Evolutionary conservation across 2,113 vertebrate genomes (phyloP).

Genomic region (Stictonetta naevosa): DNA sequence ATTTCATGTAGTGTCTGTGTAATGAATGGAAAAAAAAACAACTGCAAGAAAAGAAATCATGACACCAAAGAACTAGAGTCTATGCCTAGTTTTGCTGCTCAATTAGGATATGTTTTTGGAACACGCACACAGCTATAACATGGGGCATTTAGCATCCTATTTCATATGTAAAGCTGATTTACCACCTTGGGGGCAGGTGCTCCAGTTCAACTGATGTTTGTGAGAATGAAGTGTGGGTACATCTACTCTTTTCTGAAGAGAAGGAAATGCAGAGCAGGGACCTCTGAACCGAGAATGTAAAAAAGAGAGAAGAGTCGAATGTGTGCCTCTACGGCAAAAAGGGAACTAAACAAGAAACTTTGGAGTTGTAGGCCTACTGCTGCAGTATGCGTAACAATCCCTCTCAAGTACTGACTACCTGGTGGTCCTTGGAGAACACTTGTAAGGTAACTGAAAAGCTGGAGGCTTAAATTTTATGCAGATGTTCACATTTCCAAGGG

Average conservation of each 20-base stretch:
- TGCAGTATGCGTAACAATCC: background rate
- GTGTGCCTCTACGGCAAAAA: background rate
- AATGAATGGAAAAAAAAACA: conserved; percentile 52
- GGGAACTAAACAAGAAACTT: background rate
- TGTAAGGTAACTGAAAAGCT: background rate
- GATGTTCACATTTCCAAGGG: conserved; percentile 34
- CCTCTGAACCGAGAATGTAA: background rate
- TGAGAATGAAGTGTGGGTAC: background rate
- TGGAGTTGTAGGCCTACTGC: background rate
- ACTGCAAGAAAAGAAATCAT: conserved; percentile 65
- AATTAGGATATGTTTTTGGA: conserved; percentile 10
- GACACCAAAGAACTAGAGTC: conserved; percentile 69
- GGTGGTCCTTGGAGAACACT: background rate
- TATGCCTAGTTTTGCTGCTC: conserved; percentile 59
- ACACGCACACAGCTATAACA: background rate
- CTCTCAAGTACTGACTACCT: background rate
- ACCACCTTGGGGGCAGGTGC: background rate
- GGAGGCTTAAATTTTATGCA: background rate
- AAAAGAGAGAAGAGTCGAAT: background rate
- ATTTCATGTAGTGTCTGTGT: conserved; percentile 69
- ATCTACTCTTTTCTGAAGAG: background rate
- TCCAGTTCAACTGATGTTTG: background rate
- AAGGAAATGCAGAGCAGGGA: background rate
- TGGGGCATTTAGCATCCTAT: background rate
- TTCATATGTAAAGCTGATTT: background rate